Base-by-base conservation (phyloP, 2,113 vertebrate genomes). In the Trochalopteron elliotii region DNA sequence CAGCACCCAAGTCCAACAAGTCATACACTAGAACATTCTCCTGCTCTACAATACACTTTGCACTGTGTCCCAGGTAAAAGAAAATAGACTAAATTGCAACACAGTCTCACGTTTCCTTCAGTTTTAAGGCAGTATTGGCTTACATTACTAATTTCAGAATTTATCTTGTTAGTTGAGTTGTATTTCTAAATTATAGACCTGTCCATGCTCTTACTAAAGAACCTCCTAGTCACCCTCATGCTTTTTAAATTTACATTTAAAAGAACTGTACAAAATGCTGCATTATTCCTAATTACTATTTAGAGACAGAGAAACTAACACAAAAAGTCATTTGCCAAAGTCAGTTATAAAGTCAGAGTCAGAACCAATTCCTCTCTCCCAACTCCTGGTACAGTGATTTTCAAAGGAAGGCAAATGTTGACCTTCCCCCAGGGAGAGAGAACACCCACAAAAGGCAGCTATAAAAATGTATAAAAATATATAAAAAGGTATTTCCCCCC, bases 21-120 rank as follows among this genome's bases (percentile, higher is more conserved):
- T 12, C 0, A 0, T 14, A 56, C 40, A 5, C 22, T 12, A 7
- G 5, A 65, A 72, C 1, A 0, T 35, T 76, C 75, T 80, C 65
- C 65, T 87, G 64, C 15, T 75, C 77, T 68, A 22, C 30, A n/a
- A 50, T 3, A 86, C 9, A n/a, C n/a, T n/a, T 65, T 47, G 47
- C 60, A 84, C 47, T 52, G 33, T 13, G 37, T n/a, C 60, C 25
- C 24, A 35, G 42, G 22, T 4, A 68, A 68, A 89, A 95, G 19
- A 59, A 90, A 71, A 25, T 0, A 72, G 35, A 22, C 24, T 45
- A 16, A 88, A 74, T 4, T 52, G 44, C 39, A 77, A 44, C n/a
- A 57, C 1, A 74, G 35, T 10, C 45, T 75, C 22, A 47, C 12
- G 63, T 24, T 70, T 45, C 55, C 28, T 75, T 78, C 49, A 11